Evolutionary conservation across 37 sponge, comb jelly and placozoan species (phyloP).

Genomic region (Hexactinellida sp.): DNA sequence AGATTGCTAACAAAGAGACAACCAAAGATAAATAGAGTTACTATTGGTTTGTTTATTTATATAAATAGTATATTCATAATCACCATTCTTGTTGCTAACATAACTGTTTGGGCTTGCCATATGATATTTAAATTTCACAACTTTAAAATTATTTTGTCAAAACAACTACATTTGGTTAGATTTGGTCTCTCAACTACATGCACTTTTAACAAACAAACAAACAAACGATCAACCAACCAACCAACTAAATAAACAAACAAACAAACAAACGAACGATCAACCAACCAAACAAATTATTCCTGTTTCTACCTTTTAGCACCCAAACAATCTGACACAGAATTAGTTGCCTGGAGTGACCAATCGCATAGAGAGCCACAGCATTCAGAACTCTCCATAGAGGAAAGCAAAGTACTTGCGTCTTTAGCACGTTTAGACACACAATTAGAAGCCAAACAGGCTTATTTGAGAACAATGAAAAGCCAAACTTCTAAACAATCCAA

Average conservation of each 20-base stretch:
- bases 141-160: no score
- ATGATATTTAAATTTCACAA: no score
- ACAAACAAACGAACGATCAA: no score
- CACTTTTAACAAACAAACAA: background rate
- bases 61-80: no score
- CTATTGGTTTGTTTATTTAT: background rate
- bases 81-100: no score
- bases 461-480: background rate
- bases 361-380: background rate
- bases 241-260: no score
- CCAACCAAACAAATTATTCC: no score
- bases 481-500: background rate
- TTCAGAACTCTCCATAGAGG: background rate
- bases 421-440: background rate
- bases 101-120: no score
- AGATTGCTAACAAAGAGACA: background rate
- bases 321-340: background rate
- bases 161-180: no score
- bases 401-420: background rate
- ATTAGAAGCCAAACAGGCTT: constrained; percentile 3
- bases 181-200: no score
- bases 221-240: no score
- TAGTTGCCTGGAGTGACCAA: background rate
- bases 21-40: background rate
- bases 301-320: background rate